A percentile compares a stretch with the other conserved stretches of the same genome.
Conservation (phyloP, 2,113 vertebrate species). For the Galemys pyrenaicus region DNA sequence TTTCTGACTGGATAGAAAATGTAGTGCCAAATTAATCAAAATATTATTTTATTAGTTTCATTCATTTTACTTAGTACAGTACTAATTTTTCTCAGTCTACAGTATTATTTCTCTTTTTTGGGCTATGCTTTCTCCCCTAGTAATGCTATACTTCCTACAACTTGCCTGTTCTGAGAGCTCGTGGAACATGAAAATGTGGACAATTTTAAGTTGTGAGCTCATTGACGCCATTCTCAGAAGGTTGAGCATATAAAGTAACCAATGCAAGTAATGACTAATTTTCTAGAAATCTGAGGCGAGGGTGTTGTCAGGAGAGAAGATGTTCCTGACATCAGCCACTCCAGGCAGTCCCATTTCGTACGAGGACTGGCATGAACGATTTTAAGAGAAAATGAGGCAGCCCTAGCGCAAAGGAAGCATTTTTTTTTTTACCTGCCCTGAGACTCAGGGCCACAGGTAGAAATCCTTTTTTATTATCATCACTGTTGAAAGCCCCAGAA, state of each 20-base stretch:
- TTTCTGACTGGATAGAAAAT: constrained; percentile 15
- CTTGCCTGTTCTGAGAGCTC: constrained; percentile 47
- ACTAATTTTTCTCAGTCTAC: background rate
- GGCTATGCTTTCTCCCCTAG: background rate
- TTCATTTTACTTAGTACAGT: background rate
- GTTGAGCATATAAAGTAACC: background rate
- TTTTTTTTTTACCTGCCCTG: background rate
- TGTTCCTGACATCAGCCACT: background rate
- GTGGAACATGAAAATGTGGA: background rate
- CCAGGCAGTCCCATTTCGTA: constrained; percentile 38
- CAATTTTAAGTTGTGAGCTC: constrained; percentile 4
- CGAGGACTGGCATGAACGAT: background rate
- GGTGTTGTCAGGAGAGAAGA: background rate
- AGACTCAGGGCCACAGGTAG: background rate
- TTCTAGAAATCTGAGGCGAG: constrained; percentile 47
- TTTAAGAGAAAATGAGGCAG: background rate
- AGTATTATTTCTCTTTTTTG: background rate
- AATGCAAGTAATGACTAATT: constrained; percentile 47
- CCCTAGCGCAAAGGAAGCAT: background rate
- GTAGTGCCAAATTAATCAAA: background rate
- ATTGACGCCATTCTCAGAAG: constrained; percentile 26
- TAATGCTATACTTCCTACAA: background rate
- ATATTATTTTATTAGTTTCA: background rate
- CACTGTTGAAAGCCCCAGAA: background rate
- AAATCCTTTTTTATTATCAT: background rate